Percentiles rank a stretch among this genome's conserved stretches.
Evolutionary conservation across 1,140 invertebrate genomes (phyloP).

Genomic region (Hyphantria cunea): DNA sequence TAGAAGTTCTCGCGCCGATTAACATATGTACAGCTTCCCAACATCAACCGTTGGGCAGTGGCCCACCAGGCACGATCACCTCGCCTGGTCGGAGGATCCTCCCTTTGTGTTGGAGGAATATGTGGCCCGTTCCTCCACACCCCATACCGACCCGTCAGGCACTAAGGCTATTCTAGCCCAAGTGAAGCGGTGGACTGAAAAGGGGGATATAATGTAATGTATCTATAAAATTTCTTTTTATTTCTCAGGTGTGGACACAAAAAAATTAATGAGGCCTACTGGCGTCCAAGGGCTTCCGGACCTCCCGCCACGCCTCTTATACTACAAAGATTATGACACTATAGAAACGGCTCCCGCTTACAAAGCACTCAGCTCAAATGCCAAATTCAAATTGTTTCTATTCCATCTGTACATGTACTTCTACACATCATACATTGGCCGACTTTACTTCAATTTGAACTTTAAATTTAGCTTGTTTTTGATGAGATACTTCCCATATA

Average conservation of each 20-base stretch:
- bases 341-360: constrained; percentile 49
- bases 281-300: constrained; percentile 44
- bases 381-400: constrained; percentile 50
- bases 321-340: constrained; percentile 52
- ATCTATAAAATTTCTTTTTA: too few relatives aligned
- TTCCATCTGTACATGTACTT: constrained; percentile 31
- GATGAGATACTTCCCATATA: constrained; percentile 71
- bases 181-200: too few relatives aligned
- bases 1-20: too few relatives aligned
- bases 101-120: too few relatives aligned
- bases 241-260: constrained; percentile 54
- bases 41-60: too few relatives aligned
- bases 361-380: constrained; percentile 43
- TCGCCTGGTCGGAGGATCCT: too few relatives aligned
- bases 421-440: constrained; percentile 51
- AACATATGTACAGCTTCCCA: too few relatives aligned
- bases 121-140: too few relatives aligned
- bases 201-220: too few relatives aligned
- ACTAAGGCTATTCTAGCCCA: too few relatives aligned
- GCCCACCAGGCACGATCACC: too few relatives aligned
- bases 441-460: constrained; percentile 63
- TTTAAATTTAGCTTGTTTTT: constrained; percentile 55
- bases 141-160: too few relatives aligned
- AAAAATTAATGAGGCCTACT: constrained; percentile 45
- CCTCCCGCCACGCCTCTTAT: constrained; percentile 37